These are phyloP conservation scores for Drosophila watanabei DNA, from an alignment of 1,140 invertebrate genomes.

Conservation along the genomic window DNA sequence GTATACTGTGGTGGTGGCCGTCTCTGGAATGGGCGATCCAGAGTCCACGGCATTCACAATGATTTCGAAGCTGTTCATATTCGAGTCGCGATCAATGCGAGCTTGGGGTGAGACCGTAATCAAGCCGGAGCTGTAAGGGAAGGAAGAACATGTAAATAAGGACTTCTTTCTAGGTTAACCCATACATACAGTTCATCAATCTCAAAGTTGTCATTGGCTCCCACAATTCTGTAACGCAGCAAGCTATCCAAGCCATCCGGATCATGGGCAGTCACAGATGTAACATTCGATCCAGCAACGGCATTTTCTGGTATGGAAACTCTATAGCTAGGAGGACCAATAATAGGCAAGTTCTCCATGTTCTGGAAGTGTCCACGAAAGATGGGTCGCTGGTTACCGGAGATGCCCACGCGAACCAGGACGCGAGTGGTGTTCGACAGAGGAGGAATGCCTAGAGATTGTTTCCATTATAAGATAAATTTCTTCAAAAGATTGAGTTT, in stretches of 20 bases:
- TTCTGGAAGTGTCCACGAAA: conserved; percentile 90
- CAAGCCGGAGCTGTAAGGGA: conserved; percentile 87
- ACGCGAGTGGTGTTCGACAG: conserved; percentile 89
- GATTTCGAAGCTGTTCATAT: conserved; percentile 89
- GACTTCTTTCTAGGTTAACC: not conserved
- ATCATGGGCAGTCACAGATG: conserved; percentile 90
- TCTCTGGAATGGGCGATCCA: conserved; percentile 91
- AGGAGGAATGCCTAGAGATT: conserved; percentile 86
- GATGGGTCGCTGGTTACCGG: conserved; percentile 91
- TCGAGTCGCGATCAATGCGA: conserved; percentile 90
- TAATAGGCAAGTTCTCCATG: conserved; percentile 86
- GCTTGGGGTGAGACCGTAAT: conserved; percentile 91
- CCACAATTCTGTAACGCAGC: conserved; percentile 91
- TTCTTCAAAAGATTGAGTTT: not conserved
- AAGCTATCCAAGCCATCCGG: conserved; percentile 91
- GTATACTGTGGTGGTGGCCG: conserved; percentile 90
- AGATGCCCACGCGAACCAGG: conserved; percentile 90
- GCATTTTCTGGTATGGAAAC: conserved; percentile 91
- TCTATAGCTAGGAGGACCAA: conserved; percentile 89
- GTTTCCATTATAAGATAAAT: not conserved
- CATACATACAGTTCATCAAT: conserved; percentile 89
- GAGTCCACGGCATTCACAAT: conserved; percentile 91
- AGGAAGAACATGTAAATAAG: not conserved
- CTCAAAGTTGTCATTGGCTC: conserved; percentile 92
- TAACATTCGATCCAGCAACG: conserved; percentile 89